phyloP scores from a whole-genome alignment of 2,113 vertebrate species.

The Brachyistius frenatus region DNA sequence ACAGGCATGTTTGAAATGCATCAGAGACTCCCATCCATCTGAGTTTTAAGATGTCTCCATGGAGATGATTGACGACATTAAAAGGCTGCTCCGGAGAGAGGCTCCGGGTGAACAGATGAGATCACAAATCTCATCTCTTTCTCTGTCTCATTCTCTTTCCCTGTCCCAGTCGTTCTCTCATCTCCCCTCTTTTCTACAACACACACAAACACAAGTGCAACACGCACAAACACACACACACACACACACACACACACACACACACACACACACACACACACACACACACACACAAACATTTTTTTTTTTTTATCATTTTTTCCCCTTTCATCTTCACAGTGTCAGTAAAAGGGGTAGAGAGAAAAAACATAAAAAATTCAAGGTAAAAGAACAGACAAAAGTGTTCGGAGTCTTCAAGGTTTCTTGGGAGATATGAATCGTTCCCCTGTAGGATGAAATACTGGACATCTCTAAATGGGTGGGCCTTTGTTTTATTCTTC shows the following conservation, averaged over 20 bases:
- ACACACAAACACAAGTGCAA: conserved; percentile 36
- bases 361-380: conserved; percentile 31
- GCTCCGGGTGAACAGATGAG: conserved; percentile 72
- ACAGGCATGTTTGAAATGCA: conserved; percentile 65
- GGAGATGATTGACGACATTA: conserved; percentile 77
- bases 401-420: conserved; percentile 13
- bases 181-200: conserved; percentile 21
- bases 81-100: conserved; percentile 55
- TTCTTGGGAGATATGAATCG: conserved; percentile 10
- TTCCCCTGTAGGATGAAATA: conserved; percentile 11
- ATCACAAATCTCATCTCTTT: conserved; percentile 77
- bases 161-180: conserved; percentile 36
- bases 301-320: conserved; percentile 15
- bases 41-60: conserved; percentile 71
- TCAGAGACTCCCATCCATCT: conserved; percentile 64
- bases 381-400: background rate
- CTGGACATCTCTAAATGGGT: background rate
- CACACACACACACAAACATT: conserved; percentile 43
- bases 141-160: conserved; percentile 57
- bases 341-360: conserved; percentile 27
- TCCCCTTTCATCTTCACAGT: conserved; percentile 34
- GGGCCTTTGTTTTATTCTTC: conserved; percentile 30
- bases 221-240: conserved; percentile 45
- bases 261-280: conserved; percentile 45
- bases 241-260: conserved; percentile 41